Base-by-base conservation (phyloP, 1,140 invertebrate species). In the Musca domestica region DNA sequence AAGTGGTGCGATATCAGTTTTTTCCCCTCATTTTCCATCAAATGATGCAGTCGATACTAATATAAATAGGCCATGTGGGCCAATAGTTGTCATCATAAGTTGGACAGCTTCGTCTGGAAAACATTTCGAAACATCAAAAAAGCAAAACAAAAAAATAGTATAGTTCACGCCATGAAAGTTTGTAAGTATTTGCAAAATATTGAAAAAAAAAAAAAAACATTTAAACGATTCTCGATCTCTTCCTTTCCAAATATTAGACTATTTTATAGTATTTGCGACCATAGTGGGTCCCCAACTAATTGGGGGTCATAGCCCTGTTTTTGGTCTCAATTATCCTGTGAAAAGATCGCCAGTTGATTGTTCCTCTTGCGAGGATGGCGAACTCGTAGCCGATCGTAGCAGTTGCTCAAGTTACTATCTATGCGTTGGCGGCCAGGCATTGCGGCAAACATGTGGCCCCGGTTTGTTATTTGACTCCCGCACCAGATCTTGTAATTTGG, bases 151-250 rank as follows among this genome's bases (percentile, higher is more conserved):
- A 27, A 30, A 30, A 4, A 41, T 41, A 61, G 56, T 41, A 34
- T 19, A 61, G 56, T 61, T 61, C 56, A 58, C 15, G 22, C 30
- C 19, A 61, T 61, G 56, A 61, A 61, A 61, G 27, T 61, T 61
- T 61, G 56, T 61, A 61, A 61, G 56, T 61, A n/a, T 41, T 20
- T 2, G 4, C n/a, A n/a, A n/a, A n/a, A n/a, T n/a, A n/a, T n/a
- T n/a, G n/a, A n/a, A n/a, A 12, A 27, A 56, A 23, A 23, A 23
- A 54, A 1, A 20, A 22, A 5, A 22, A 54, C 23, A 12, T 54
- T 14, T 54, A 10, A 19, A 23, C n/a, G n/a, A 22, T 54, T 54
- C 3, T 54, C 1, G 1, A n/a, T n/a, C 7, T 20, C 15, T 19
- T 12, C 48, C 5, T 51, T 20, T 51, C n/a, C n/a, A 17, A 17